phyloP scores from a whole-genome alignment of 2,797 vertebrate species.

The Tragelaphus oryx region DNA sequence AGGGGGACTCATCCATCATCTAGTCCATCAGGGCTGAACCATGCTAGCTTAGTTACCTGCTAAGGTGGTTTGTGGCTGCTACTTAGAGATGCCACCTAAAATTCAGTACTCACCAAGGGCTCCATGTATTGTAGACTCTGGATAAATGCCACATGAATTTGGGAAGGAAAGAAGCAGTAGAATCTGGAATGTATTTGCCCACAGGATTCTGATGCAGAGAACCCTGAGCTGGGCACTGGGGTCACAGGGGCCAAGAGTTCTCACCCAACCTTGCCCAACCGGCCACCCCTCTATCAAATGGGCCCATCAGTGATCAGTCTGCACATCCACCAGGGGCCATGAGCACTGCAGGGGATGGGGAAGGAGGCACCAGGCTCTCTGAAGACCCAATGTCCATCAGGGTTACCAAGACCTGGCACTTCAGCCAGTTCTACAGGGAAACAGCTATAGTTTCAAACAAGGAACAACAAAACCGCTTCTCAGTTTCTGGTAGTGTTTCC shows the following conservation, averaged over 20 bases:
- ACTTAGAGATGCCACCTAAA: background rate
- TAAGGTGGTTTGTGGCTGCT: background rate
- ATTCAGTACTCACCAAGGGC: background rate
- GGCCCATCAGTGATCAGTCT: background rate
- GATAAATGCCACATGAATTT: background rate
- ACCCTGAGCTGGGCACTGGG: background rate
- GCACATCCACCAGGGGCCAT: background rate
- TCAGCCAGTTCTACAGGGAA: background rate
- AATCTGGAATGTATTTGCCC: background rate
- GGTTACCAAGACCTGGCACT: background rate
- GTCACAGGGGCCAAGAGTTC: background rate
- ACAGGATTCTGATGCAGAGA: background rate
- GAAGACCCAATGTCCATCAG: background rate
- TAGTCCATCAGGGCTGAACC: background rate
- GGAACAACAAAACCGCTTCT: background rate
- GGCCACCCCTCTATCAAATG: background rate
- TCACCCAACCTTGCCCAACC: background rate
- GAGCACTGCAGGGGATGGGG: background rate
- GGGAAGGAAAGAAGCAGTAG: background rate
- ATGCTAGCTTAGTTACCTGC: background rate
- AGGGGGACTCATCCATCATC: fast-evolving
- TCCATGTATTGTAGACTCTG: background rate
- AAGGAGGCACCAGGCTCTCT: background rate
- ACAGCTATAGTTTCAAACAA: background rate
- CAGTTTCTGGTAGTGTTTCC: background rate